Percentiles rank a stretch among this genome's conserved stretches.
Conservation (phyloP, 92 coral and sea anemone species). For the Porites cylindrica region DNA sequence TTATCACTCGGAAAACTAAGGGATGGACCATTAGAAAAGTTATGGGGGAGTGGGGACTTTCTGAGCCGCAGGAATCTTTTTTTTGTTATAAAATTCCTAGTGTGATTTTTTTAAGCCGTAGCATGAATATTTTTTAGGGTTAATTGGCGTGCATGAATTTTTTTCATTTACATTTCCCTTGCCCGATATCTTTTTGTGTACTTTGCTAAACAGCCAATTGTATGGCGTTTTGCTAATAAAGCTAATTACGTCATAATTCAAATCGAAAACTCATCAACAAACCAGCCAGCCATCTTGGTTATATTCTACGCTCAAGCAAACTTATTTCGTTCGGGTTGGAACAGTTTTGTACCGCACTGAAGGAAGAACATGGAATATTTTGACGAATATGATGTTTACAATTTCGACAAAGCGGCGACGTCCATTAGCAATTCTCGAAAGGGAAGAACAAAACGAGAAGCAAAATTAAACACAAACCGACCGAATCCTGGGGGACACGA, state of each 20-base stretch:
- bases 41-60: no score
- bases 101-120: no score
- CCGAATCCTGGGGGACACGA: constrained; percentile 96
- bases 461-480: constrained; percentile 88
- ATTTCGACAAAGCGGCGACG: constrained; percentile 72
- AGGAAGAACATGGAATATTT: constrained; percentile 58
- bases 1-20: no score
- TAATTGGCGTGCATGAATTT: no score
- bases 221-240: neutral
- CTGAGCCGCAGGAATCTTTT: no score
- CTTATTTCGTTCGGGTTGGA: neutral
- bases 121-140: no score
- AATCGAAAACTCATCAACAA: neutral
- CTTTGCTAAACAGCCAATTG: no score
- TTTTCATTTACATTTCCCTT: no score
- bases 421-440: constrained; percentile 73
- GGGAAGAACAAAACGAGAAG: constrained; percentile 88
- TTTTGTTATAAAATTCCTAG: no score
- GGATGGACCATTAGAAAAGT: no score
- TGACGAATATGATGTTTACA: constrained; percentile 92
- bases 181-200: no score
- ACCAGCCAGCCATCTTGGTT: neutral
- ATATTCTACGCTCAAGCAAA: neutral
- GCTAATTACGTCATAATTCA: neutral
- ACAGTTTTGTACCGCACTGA: neutral